These are phyloP conservation scores for Ranitomeya imitator DNA, from an alignment of 2,113 vertebrate species.

Conservation along the genomic window DNA sequence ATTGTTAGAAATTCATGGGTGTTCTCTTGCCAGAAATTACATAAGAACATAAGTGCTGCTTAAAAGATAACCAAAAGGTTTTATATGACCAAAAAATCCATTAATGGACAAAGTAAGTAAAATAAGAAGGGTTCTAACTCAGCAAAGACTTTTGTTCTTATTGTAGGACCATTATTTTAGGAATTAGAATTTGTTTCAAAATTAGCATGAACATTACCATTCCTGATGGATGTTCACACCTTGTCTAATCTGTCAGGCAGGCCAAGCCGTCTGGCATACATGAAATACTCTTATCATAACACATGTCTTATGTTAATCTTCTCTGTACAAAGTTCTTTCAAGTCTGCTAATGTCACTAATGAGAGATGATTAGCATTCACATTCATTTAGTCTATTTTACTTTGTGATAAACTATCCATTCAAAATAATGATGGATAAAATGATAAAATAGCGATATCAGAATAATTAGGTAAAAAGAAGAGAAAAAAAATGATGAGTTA, in stretches of 20 bases:
- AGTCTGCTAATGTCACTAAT: constrained; percentile 45
- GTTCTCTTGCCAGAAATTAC: constrained; percentile 56
- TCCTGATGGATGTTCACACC: constrained; percentile 33
- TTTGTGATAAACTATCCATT: not conserved
- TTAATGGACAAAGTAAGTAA: not conserved
- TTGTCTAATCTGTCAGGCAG: constrained; percentile 39
- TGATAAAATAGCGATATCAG: not conserved
- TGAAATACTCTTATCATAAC: constrained; percentile 43
- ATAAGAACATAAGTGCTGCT: constrained; percentile 21
- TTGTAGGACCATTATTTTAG: not conserved
- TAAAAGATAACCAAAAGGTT: not conserved
- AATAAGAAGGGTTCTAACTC: not conserved
- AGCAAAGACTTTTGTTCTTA: not conserved
- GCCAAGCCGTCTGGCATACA: constrained; percentile 19
- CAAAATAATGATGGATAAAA: not conserved
- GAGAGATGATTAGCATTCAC: constrained; percentile 36
- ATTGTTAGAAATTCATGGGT: not conserved
- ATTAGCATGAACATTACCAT: constrained; percentile 5
- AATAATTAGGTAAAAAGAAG: not conserved
- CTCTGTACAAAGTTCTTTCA: constrained; percentile 19
- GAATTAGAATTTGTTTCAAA: not conserved
- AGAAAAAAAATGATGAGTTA: not conserved
- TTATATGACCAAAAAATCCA: constrained; percentile 30
- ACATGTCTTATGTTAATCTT: constrained; percentile 46
- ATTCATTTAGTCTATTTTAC: constrained; percentile 4